Evolutionary conservation across 2,113 vertebrate genomes (phyloP).

Genomic region (Pyrgilauda ruficollis): DNA sequence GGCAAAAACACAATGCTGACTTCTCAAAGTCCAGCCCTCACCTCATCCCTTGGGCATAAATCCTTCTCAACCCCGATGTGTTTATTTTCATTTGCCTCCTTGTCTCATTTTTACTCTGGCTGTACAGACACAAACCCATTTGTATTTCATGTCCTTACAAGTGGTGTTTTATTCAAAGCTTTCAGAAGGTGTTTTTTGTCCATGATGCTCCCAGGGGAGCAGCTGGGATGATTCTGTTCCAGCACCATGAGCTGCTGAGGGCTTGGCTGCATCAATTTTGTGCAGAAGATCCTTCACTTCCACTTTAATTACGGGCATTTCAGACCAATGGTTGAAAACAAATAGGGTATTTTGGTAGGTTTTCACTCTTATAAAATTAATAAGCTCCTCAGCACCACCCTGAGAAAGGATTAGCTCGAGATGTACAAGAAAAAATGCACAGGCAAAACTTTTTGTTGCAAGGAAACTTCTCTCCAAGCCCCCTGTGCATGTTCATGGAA

Average conservation of each 20-base stretch:
- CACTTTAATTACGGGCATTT: constrained; percentile 34
- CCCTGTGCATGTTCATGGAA: not conserved
- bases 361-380: constrained; percentile 48
- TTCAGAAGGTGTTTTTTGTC: constrained; percentile 21
- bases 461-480: not conserved
- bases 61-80: not conserved
- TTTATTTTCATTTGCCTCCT: not conserved
- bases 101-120: not conserved
- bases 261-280: not conserved
- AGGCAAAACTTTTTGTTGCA: not conserved
- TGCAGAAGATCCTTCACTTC: not conserved
- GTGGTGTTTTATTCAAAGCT: not conserved
- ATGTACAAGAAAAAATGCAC: not conserved
- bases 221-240: not conserved
- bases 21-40: not conserved
- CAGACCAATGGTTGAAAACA: constrained; percentile 41
- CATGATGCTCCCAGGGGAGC: not conserved
- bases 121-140: not conserved
- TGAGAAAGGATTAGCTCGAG: constrained; percentile 34
- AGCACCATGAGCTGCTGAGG: not conserved
- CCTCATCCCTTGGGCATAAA: not conserved
- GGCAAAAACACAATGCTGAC: not conserved
- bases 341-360: constrained; percentile 33
- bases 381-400: not conserved
- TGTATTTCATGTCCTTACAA: not conserved